These are phyloP conservation scores for Phymastichus coffea DNA, from an alignment of 1,140 invertebrate species.

Conservation along the genomic window DNA sequence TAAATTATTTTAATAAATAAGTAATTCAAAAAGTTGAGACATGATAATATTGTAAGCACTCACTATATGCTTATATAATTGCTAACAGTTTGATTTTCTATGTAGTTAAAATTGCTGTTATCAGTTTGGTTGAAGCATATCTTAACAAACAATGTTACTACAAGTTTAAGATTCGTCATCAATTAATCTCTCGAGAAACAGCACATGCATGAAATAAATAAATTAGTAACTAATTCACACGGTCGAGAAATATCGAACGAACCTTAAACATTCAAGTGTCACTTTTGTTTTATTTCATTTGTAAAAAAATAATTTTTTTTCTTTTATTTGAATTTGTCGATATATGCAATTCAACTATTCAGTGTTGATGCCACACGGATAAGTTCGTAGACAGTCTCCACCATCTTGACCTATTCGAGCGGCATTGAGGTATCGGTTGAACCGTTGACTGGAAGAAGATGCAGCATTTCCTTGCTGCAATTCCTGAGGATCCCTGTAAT, in stretches of 20 bases:
- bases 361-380: constrained; percentile 68
- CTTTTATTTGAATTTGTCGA: not conserved
- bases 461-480: constrained; percentile 62
- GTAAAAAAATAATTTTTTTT: not conserved
- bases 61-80: too few species aligned
- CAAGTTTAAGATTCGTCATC: constrained; percentile 15
- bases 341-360: too few species aligned
- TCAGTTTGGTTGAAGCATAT: too few species aligned
- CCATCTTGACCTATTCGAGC: constrained; percentile 79
- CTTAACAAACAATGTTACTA: too few species aligned
- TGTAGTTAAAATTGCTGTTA: too few species aligned
- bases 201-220: constrained; percentile 24
- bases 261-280: constrained; percentile 21
- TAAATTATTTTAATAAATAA: too few species aligned
- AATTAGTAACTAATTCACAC: constrained; percentile 21
- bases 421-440: constrained; percentile 76
- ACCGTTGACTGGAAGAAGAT: constrained; percentile 67
- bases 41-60: too few species aligned
- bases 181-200: constrained; percentile 9
- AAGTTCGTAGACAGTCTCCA: constrained; percentile 69
- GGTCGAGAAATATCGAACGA: constrained; percentile 20
- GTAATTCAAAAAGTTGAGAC: too few species aligned
- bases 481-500: constrained; percentile 71
- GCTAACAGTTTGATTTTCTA: too few species aligned
- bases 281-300: not conserved